These are phyloP conservation scores for Morelia viridis DNA, from an alignment of 2,797 vertebrate genomes.

Conservation along the genomic window DNA sequence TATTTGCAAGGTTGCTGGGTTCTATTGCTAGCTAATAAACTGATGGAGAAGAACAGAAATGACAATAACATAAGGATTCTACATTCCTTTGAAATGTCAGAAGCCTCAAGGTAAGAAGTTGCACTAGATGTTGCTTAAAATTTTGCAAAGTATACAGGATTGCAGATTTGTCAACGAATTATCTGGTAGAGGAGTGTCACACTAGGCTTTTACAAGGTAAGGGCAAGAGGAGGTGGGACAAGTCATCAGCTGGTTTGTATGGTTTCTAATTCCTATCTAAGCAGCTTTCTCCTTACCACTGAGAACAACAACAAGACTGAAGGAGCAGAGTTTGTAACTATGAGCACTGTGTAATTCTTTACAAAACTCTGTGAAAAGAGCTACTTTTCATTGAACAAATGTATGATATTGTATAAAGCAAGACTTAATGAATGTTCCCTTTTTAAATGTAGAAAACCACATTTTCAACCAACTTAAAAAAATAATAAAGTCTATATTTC, in stretches of 20 bases:
- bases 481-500: conserved; percentile 53
- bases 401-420: conserved; percentile 4
- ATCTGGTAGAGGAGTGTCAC: not conserved
- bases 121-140: not conserved
- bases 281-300: not conserved
- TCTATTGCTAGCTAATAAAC: no score
- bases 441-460: conserved; percentile 49
- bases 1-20: not conserved
- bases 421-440: not conserved
- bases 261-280: not conserved
- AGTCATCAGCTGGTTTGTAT: not conserved
- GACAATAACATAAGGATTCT: not conserved
- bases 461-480: not conserved
- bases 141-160: not conserved
- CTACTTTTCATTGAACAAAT: not conserved
- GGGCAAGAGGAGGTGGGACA: not conserved
- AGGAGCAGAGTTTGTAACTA: not conserved
- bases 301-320: not conserved
- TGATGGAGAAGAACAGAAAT: not conserved
- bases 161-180: not conserved
- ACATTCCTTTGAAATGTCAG: not conserved
- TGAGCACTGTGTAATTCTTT: not conserved
- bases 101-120: not conserved
- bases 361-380: not conserved
- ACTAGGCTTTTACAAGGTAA: not conserved